phyloP scores from a whole-genome alignment of 2,888 invertebrate genomes.

The Pachycephus smyrnensis region DNA sequence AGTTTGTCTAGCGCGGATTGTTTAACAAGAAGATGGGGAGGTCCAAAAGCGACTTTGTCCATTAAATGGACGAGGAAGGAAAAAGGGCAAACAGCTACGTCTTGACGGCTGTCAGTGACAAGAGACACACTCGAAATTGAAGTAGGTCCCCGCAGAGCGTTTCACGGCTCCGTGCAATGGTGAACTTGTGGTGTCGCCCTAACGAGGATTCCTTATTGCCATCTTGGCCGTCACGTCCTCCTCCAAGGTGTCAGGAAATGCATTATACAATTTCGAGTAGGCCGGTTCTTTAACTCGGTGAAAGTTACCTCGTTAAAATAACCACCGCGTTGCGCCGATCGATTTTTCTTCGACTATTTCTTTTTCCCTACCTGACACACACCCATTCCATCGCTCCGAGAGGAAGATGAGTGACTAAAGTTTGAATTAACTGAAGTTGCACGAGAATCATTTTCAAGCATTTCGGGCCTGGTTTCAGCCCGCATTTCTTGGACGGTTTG shows the following conservation, averaged over 20 bases:
- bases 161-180: neutral
- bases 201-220: constrained; percentile 3
- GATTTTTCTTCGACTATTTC: neutral
- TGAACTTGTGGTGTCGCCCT: neutral
- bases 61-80: neutral
- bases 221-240: neutral
- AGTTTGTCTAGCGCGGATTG: neutral
- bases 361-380: neutral
- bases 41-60: neutral
- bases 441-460: neutral
- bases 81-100: neutral
- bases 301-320: constrained; percentile 1
- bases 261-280: constrained; percentile 19
- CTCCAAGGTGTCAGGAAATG: constrained; percentile 18
- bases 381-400: neutral
- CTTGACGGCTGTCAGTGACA: neutral
- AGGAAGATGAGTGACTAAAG: neutral
- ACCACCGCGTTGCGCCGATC: neutral
- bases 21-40: neutral
- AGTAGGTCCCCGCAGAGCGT: neutral
- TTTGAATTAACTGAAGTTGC: neutral
- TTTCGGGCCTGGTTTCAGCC: neutral
- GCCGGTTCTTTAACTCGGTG: neutral
- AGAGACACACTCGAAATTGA: constrained; percentile 1
- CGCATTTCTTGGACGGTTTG: neutral